Conservation (phyloP, 2,113 vertebrate genomes). For the Myrmecophaga tridactyla region DNA sequence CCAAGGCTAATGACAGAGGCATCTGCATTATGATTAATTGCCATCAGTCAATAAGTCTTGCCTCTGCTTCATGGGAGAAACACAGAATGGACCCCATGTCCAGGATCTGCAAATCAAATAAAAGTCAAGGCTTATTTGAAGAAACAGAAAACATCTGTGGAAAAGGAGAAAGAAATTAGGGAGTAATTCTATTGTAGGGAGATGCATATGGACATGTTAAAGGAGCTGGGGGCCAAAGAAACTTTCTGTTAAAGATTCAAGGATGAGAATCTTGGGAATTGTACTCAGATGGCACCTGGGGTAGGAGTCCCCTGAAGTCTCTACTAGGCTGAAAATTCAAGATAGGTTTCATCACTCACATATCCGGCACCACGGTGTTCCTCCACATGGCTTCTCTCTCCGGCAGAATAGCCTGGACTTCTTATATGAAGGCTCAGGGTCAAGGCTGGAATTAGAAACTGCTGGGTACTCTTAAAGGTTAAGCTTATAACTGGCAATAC, state of each 20-base stretch:
- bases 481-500: background rate
- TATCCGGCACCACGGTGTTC: background rate
- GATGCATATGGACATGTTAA: background rate
- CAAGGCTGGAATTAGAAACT: background rate
- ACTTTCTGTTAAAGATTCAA: slow-evolving; percentile 39
- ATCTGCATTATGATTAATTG: background rate
- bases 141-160: background rate
- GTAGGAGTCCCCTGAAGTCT: background rate
- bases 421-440: background rate
- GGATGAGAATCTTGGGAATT: background rate
- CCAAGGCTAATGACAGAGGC: background rate
- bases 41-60: background rate
- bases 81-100: background rate
- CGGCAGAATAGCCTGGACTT: background rate
- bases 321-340: slow-evolving; percentile 27
- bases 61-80: background rate
- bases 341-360: slow-evolving; percentile 9
- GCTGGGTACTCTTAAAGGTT: background rate
- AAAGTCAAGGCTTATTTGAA: background rate
- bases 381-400: background rate
- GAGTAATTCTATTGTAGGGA: background rate
- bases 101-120: background rate
- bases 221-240: slow-evolving; percentile 4
- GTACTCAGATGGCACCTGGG: background rate
- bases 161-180: background rate